Evolutionary conservation across 2,888 invertebrate genomes (phyloP), one percentile per base, ranked within the genome.

Genomic region (Rotaria sp.): DNA sequence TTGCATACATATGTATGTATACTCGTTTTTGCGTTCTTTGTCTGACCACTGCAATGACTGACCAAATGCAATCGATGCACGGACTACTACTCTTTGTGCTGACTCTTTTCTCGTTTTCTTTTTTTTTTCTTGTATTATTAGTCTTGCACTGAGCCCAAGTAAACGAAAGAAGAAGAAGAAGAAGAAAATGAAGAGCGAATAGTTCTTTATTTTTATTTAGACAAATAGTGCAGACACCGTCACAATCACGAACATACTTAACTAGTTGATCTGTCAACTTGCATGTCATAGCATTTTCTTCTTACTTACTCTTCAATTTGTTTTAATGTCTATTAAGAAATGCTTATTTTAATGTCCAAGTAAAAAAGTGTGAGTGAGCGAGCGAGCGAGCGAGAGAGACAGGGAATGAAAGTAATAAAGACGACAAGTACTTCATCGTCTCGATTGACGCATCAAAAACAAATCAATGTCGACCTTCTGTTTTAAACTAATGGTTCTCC

Each of bases 11-110:
- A 67, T 67, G 35, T 67, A 30, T 55, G 26, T 59, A 30, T 67
- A 35, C 35, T 35, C 67, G 35, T 67, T 67, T n/a, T 67, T 67
- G 67, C 67, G 67, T 67, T 67, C 67, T 67, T 67, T 67, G 67
- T 67, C 67, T 67, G 67, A 38, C 67, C 35, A 67, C 35, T 7
- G 67, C 67, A 67, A 35, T 67, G 30, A 30, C 67, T 67, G 67
- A 67, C 67, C 67, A 67, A 67, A 67, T 67, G 67, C 18, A 67
- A 67, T 67, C 67, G 67, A 35, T 67, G 67, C 35, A 67, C 35
- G 35, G 67, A 30, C 67, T 35, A 30, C 67, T 35, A 35, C 35
- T 38, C 35, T 67, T 67, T 67, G 30, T 67, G 67, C 35, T 67
- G 67, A 35, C 67, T 67, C 67, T 67, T 67, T 67, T 18, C 67